Base-by-base conservation (phyloP, 2,797 vertebrate species). In the Macroramphosus scolopax region DNA sequence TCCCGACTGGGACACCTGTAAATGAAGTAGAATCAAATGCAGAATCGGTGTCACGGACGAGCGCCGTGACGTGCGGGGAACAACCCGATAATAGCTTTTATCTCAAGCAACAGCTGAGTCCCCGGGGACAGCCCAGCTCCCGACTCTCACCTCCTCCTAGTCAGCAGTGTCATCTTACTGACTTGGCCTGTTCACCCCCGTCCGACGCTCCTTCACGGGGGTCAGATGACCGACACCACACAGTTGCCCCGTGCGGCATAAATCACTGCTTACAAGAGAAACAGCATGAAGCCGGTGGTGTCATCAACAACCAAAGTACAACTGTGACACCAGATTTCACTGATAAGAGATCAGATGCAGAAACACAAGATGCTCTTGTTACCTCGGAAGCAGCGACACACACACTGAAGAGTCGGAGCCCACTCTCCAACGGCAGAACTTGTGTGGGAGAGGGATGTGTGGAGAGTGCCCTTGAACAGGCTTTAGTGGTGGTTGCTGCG, bases 401-500 rank as follows among this genome's bases (percentile, higher is more conserved):
- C 72, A 42, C 63, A 50, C 64, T 40, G 42, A 67, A 73, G 71
- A 61, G 51, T 68, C 49, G 20, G 41, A 68, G 65, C 62, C 67
- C 71, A 69, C 63, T 75, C 72, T 66, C 51, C 41, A 35, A 43
- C 42, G 79, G 64, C 63, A 73, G 3, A 61, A 67, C 55, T 68
- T 60, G 80, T 83, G 82, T 81, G 77, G 86, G 80, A 88, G 75
- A 80, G 64, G 62, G 71, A 50, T 70, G 52, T 17, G 66, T 67
- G 68, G 69, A 80, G 54, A 78, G 72, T 57, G 80, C 83, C 78
- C 83, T 86, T 83, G 75, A 83, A 85, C 62, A 84, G 77, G 77
- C 79, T 88, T 85, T 67, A 81, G 63, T 69, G 51, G 72, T 65
- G 66, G 80, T 77, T 68, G 72, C 85, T 63, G 78, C 69, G 87